Evolutionary conservation across 2,797 vertebrate genomes (phyloP).

Genomic region (Triplophysa bombifrons): DNA sequence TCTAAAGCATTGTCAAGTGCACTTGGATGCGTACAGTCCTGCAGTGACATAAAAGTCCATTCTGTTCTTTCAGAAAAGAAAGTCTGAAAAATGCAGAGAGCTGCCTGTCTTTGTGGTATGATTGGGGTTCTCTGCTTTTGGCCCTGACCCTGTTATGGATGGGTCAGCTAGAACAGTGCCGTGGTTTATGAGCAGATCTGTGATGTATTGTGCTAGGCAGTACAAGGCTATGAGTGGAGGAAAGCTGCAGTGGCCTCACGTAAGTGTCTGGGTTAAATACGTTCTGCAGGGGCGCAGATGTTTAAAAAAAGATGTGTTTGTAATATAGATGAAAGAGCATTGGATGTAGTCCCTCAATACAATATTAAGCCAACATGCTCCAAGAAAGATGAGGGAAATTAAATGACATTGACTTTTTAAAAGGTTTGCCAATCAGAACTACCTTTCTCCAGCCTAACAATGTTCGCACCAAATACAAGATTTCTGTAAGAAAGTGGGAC

Average conservation of each 20-base stretch:
- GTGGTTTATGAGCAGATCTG: slow-evolving; percentile 19
- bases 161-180: slow-evolving; percentile 14
- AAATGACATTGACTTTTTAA: slow-evolving; percentile 33
- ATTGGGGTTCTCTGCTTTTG: slow-evolving; percentile 17
- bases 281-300: slow-evolving; percentile 19
- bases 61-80: slow-evolving; percentile 8
- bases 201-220: slow-evolving; percentile 30
- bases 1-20: neutral
- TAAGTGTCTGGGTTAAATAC: slow-evolving; percentile 45
- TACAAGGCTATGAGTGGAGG: slow-evolving; percentile 18
- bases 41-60: neutral
- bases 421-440: slow-evolving; percentile 1
- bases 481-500: neutral
- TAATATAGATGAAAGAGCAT: slow-evolving; percentile 12
- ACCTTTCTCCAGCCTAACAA: slow-evolving; percentile 7
- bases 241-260: slow-evolving; percentile 8
- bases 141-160: slow-evolving; percentile 13
- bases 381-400: slow-evolving; percentile 9
- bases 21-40: neutral
- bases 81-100: slow-evolving; percentile 12
- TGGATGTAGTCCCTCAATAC: slow-evolving; percentile 33
- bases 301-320: slow-evolving; percentile 31
- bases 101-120: neutral
- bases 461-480: neutral
- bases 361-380: slow-evolving; percentile 34